Conservation (phyloP, 2,888 invertebrate species). For the Apotomis betuletana region DNA sequence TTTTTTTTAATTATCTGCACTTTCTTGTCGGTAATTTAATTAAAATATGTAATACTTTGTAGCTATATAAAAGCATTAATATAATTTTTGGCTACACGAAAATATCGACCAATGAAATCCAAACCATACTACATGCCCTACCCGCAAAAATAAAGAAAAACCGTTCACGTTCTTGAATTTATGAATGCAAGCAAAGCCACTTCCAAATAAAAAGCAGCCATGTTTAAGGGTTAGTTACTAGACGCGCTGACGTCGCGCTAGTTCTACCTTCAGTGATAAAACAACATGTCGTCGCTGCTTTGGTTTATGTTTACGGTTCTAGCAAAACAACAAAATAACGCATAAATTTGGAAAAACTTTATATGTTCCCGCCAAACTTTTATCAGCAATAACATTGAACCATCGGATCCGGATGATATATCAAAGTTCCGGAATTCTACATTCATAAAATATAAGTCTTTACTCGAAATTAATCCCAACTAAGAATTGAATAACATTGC, state of each 20-base stretch:
- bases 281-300: conserved; percentile 57
- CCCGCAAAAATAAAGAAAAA: background rate
- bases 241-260: conserved; percentile 62
- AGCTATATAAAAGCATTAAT: too few relatives aligned
- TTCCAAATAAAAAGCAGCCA: conserved; percentile 12
- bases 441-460: background rate
- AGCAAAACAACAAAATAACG: conserved; percentile 45
- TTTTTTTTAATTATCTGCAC: too few relatives aligned
- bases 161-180: background rate
- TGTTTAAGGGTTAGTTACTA: conserved; percentile 49
- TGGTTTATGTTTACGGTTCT: conserved; percentile 52
- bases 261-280: conserved; percentile 60
- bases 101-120: too few relatives aligned
- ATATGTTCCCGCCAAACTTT: background rate
- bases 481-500: conserved; percentile 1
- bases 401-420: background rate
- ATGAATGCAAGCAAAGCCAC: background rate
- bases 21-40: too few relatives aligned
- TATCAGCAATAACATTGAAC: background rate
- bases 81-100: too few relatives aligned
- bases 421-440: background rate
- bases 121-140: too few relatives aligned
- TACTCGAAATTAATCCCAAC: conserved; percentile 3
- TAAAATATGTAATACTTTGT: too few relatives aligned
- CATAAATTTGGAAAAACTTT: conserved; percentile 10